phyloP scores from a whole-genome alignment of 1,140 invertebrate species.

The Bursaphelenchus mucronatus region DNA sequence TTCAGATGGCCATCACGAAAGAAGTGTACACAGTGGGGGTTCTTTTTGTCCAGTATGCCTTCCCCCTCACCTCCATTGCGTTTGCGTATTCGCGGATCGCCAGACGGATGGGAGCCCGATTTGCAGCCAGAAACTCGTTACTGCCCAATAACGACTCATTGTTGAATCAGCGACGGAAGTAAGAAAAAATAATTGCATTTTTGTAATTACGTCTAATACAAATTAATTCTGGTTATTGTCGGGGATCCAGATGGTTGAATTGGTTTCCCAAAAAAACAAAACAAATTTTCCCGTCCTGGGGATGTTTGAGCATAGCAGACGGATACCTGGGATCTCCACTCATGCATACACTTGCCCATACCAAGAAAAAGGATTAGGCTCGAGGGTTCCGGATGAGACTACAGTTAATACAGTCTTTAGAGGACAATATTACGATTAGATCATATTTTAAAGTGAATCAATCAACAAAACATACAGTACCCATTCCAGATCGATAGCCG shows the following conservation, averaged over 20 bases:
- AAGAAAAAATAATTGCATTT: slow-evolving; percentile 11
- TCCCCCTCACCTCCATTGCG: slow-evolving; percentile 53
- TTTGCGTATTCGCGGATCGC: slow-evolving; percentile 58
- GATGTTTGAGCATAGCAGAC: no score
- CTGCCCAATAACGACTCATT: slow-evolving; percentile 17
- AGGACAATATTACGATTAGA: no score
- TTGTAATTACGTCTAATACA: slow-evolving; percentile 3
- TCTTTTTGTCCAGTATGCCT: slow-evolving; percentile 52
- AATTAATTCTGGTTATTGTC: slow-evolving; percentile 8
- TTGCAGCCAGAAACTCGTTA: slow-evolving; percentile 30
- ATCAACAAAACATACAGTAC: not conserved
- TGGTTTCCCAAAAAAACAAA: slow-evolving; percentile 13
- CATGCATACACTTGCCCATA: no score
- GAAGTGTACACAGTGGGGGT: slow-evolving; percentile 53
- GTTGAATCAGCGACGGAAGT: slow-evolving; percentile 31
- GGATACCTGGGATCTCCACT: no score
- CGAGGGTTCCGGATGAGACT: no score
- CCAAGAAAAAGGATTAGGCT: no score
- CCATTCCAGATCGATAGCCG: slow-evolving; percentile 56
- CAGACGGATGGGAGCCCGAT: slow-evolving; percentile 44
- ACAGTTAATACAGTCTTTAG: no score
- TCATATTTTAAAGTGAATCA: no score
- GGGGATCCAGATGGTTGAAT: slow-evolving; percentile 1
- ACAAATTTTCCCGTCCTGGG: no score
- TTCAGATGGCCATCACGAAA: slow-evolving; percentile 56